phyloP scores from a whole-genome alignment of 2,888 invertebrate genomes.

The Hyposoter dolosus region DNA sequence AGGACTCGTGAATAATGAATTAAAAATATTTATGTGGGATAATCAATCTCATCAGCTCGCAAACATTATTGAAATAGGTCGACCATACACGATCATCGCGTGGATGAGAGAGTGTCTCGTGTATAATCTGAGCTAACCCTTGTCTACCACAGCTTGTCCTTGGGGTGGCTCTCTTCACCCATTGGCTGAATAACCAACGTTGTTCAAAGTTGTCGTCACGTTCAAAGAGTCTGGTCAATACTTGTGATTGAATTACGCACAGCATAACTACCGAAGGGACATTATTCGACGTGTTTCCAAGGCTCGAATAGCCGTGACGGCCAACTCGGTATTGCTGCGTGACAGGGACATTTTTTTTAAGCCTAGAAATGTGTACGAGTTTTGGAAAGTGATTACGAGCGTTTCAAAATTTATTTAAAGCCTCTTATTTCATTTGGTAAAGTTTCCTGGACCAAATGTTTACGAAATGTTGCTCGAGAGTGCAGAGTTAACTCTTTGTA shows the following conservation, averaged over 20 bases:
- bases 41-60: slow-evolving; percentile 68
- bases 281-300: background rate
- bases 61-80: slow-evolving; percentile 75
- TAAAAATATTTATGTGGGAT: background rate
- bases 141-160: slow-evolving; percentile 35
- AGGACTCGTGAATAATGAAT: background rate
- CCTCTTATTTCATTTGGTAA: too few relatives aligned
- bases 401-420: too few relatives aligned
- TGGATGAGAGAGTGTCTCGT: slow-evolving; percentile 2
- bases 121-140: slow-evolving; percentile 36
- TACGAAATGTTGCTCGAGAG: too few relatives aligned
- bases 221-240: background rate
- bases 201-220: background rate
- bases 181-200: slow-evolving; percentile 16
- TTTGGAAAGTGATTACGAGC: too few relatives aligned
- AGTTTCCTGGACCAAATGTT: too few relatives aligned
- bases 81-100: slow-evolving; percentile 69
- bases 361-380: too few relatives aligned
- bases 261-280: background rate
- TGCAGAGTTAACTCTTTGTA: too few relatives aligned
- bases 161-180: slow-evolving; percentile 49
- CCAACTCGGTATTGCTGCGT: too few relatives aligned
- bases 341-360: too few relatives aligned
- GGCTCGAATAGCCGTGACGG: background rate
- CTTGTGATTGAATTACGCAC: background rate